Evolutionary conservation across 30 jellyfish, hydroid and myxozoan species (phyloP), one percentile per base, ranked within the genome.

Genomic region (Mastigias papua): DNA sequence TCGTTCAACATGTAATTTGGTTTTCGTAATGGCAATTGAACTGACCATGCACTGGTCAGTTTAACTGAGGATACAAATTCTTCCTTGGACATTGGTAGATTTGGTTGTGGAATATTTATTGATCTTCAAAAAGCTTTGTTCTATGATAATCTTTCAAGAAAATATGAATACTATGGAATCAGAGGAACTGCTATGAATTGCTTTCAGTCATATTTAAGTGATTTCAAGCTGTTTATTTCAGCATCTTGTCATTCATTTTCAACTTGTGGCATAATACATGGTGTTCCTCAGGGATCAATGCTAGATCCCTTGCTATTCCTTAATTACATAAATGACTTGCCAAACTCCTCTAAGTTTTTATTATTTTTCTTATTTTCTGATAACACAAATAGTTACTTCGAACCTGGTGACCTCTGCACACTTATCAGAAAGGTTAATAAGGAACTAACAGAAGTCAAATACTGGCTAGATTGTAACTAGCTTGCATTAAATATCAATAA

Each of bases 231-330:
- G 19, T 83, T 21, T 83, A 84, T 70, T 16, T 22, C 33, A 5
- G 42, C 68, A 19, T 27, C 32, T 34, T 86, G 71, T 23, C 22
- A 30, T 34, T 32, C 60, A 71, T 85, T 84, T 11, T 21, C 61
- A 13, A 30, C 29, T 31, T 37, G 60, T 32, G 33, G 28, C 23
- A 30, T 50, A 31, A 10, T 48, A 21, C 49, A 29, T 72, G 93
- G 93, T 22, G 92, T 46, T 31, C 92, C 87, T 25, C 92, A 70
- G 84, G 92, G 92, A 48, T 84, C 92, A 22, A 82, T 72, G 67
- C 73, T 66, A 13, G 93, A 58, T 33, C 93, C 92, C 5, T 86
- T 83, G 26, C 58, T 83, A 5, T 73, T 83, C 29, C 49, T 71
- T 16, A 34, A 71, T n/a, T 83, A 71, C 81, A 83, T 69, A 23